phyloP scores from a whole-genome alignment of 2,888 invertebrate species.

The Ptilodon capucinus region DNA sequence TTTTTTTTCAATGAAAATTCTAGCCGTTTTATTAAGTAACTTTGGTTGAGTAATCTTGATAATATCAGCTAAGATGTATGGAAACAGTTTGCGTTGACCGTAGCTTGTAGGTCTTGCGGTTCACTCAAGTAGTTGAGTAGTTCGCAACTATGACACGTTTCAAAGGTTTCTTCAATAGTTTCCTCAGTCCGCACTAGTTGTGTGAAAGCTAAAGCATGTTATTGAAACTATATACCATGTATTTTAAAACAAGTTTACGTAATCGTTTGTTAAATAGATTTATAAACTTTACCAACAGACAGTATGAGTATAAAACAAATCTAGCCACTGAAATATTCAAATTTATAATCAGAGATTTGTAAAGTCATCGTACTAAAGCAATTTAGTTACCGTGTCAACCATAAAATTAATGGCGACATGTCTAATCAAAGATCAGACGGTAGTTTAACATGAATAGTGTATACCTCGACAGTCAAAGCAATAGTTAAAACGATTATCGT shows the following conservation, averaged over 20 bases:
- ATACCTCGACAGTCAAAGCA: constrained; percentile 9
- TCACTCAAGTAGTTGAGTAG: not conserved
- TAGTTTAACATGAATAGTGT: constrained; percentile 7
- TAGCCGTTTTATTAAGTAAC: no score
- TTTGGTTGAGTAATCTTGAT: no score
- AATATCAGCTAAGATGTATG: no score
- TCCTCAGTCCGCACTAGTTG: not conserved
- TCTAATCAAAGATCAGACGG: not conserved
- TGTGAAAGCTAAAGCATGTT: not conserved
- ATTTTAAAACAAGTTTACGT: not conserved
- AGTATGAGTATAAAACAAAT: no score
- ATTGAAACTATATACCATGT: not conserved
- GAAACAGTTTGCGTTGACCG: not conserved
- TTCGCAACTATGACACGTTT: not conserved
- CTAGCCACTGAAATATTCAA: not conserved
- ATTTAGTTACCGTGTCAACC: not conserved
- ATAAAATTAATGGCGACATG: not conserved
- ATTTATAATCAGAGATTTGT: not conserved
- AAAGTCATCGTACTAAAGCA: no score
- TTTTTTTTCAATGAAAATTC: no score
- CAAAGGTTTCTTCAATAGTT: not conserved
- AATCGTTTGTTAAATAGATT: no score
- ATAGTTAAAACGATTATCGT: constrained; percentile 17
- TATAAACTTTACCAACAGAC: no score
- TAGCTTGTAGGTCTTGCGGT: not conserved